A percentile compares a stretch with the other conserved stretches of the same genome.
Conservation (phyloP, 2,113 vertebrate species). For the Columbina picui region DNA sequence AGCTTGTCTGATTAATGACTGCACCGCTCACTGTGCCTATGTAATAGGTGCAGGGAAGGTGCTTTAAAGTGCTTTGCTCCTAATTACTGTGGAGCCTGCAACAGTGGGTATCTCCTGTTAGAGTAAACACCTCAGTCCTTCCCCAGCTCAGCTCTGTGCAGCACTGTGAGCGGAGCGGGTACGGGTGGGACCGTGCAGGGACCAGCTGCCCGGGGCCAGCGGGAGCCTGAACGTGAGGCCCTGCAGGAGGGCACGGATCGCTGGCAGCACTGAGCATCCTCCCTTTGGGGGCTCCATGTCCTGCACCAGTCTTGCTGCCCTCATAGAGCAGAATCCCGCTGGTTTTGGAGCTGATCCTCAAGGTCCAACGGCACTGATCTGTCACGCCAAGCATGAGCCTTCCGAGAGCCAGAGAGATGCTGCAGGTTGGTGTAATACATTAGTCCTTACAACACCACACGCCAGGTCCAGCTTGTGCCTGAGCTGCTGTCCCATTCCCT, state of each 20-base stretch:
- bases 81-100: constrained; percentile 3
- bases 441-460: neutral
- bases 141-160: neutral
- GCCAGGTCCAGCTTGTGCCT: neutral
- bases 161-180: rapidly evolving
- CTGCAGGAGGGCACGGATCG: neutral
- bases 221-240: neutral
- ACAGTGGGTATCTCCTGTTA: neutral
- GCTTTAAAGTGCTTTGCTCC: neutral
- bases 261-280: neutral
- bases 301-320: neutral
- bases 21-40: constrained; percentile 5
- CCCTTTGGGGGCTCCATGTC: neutral
- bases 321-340: neutral
- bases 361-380: neutral
- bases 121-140: neutral
- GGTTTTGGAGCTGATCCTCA: neutral
- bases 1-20: constrained; percentile 44
- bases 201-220: neutral
- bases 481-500: neutral
- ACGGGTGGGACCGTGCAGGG: neutral
- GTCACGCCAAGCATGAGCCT: no score
- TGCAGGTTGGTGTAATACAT: neutral
- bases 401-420: neutral
- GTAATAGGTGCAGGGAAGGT: constrained; percentile 22